These are phyloP conservation scores for Vesta saturnalis DNA, from an alignment of 2,888 invertebrate genomes.

Conservation along the genomic window DNA sequence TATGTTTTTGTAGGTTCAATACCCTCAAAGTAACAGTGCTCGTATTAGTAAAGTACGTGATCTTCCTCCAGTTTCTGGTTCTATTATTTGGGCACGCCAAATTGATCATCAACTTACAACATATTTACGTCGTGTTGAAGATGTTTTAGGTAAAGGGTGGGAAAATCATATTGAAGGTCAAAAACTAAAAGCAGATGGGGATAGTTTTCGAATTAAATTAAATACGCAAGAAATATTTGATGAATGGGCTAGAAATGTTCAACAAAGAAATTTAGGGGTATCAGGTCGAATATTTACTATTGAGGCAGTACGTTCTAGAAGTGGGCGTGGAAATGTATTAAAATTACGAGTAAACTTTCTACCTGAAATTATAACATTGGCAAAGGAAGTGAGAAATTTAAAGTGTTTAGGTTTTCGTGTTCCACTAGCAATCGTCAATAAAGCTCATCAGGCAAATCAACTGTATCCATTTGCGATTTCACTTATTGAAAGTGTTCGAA, in stretches of 20 bases:
- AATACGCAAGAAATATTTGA: conserved; percentile 98
- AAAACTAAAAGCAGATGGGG: conserved; percentile 96
- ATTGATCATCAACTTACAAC: conserved; percentile 97
- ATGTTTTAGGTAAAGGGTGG: conserved; percentile 99
- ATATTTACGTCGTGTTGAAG: conserved; percentile 96
- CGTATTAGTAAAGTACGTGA: conserved; percentile 92
- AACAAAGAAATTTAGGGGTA: conserved; percentile 93
- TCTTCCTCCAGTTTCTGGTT: conserved; percentile 96
- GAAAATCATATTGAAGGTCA: conserved; percentile 99
- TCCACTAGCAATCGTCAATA: conserved; percentile 97
- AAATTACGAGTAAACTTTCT: conserved; percentile 94
- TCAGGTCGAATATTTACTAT: conserved; percentile 95
- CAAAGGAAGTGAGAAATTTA: conserved; percentile 97
- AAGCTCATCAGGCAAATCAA: conserved; percentile 98
- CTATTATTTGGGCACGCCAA: conserved; percentile 98
- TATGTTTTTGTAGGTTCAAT: conserved; percentile 77
- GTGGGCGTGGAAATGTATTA: conserved; percentile 84
- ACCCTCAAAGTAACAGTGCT: conserved; percentile 93
- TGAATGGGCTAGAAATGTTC: conserved; percentile 96
- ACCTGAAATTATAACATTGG: conserved; percentile 97
- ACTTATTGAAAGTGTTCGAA: conserved; percentile 95
- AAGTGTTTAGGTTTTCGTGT: conserved; percentile 97
- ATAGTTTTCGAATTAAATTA: conserved; percentile 95
- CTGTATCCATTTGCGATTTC: conserved; percentile 99
- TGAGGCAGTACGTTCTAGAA: conserved; percentile 81